Evolutionary conservation across 2,888 invertebrate genomes (phyloP), one percentile per base, ranked within the genome.

Genomic region (Antheraea yamamai): DNA sequence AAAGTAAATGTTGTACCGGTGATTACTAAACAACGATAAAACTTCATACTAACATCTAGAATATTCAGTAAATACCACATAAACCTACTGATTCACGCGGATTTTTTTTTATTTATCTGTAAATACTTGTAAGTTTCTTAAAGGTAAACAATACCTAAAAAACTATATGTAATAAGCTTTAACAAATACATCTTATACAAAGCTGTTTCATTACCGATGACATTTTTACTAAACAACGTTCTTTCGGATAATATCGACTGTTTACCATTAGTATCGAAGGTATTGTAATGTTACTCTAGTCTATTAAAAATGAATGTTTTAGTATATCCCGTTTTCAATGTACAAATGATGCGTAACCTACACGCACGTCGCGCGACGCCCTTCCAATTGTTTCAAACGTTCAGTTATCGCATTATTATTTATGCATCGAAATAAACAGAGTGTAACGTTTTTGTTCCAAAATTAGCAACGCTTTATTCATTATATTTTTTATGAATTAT

Each of bases 341-440:
- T 70, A 70, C 20, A 39, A n/a, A 39, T 70, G 2, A 39, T 70
- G 39, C 10, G 0, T 39, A 70, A 39, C 70, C 70, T 76, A 77
- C 73, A 58, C 73, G 76, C 75, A 76, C 77, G 81, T 82, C 83
- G 85, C 83, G 85, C 61, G 77, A 79, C 77, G 77, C 78, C 85
- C 85, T 85, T 88, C 85, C 83, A 79, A 85, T 83, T 83, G 80
- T 80, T 81, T 81, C 81, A 80, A 84, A 85, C 83, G 84, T 78
- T 81, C 73, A 79, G 78, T 75, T 75, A 75, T 72, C n/a, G 35
- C 51, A 47, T 72, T 47, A 12, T 26, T 72, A 75, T 72, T 47
- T 72, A 47, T 71, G 58, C 47, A 61, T 12, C 68, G 12, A 47
- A 51, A 14, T 47, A 39, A 58, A 30, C 61, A 58, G 72, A n/a